Evolutionary conservation across 2,113 vertebrate species (phyloP), one percentile per base, ranked within the genome.

Genomic region (Protomyctophum bolini): DNA sequence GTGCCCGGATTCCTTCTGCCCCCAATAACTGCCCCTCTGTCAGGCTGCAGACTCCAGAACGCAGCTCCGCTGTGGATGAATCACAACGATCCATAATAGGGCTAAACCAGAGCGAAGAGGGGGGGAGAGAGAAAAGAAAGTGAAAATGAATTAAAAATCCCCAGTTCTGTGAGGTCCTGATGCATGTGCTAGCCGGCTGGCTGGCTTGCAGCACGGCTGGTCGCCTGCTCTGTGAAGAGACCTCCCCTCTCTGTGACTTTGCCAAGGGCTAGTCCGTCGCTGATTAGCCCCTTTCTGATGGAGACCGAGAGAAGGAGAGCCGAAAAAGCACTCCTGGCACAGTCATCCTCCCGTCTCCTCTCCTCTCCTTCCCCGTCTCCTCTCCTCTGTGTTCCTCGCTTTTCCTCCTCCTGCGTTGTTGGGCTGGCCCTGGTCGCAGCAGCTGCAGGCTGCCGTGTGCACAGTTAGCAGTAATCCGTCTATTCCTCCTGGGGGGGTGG

Each of bases 381-480:
- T 21, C 21, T 21, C 21, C 21, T 21, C 21, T 72, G 77, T 79
- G 86, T 74, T 82, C 81, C 82, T 87, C 88, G 89, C 82, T 84
- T 88, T 87, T 92, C 90, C 85, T 88, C 85, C 82, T 84, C 88
- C 21, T 21, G 79, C 21, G 21, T 21, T 58, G 84, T 91, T 92
- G 88, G 90, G 92, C 92, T 93, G 92, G 90, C 93, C 91, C 88
- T 88, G 85, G 88, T 91, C 89, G 89, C 90, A 94, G 92, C 92
- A 93, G 94, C 93, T 93, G 92, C 91, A 90, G 91, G 94, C 91
- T 93, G 89, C 92, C 81, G 90, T 91, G 83, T 91, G 93, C 90
- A 92, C 93, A 90, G 87, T 93, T 93, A 93, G 91, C 93, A 91
- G 92, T 92, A 93, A 95, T 95, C 94, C 93, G 84, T 93, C 93